phyloP scores from a whole-genome alignment of 2,113 vertebrate species.

The Syngnathoides biaculeatus region DNA sequence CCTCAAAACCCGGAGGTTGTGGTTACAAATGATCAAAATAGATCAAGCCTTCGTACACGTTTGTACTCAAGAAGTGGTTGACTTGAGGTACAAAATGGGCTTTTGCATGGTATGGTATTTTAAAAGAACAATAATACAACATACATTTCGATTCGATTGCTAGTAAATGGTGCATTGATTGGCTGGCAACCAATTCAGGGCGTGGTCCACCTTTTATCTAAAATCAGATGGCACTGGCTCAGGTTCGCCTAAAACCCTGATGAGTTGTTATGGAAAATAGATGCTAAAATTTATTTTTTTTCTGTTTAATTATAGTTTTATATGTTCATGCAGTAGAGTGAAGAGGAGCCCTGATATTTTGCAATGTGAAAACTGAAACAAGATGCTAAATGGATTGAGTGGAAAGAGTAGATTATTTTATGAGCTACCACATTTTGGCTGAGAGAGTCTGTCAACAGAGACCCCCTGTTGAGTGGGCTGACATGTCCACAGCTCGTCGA shows the following conservation, averaged over 20 bases:
- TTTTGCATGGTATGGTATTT: background rate
- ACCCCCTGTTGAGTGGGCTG: constrained; percentile 13
- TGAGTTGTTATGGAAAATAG: background rate
- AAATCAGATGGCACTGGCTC: background rate
- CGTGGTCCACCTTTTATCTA: background rate
- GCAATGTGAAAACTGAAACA: background rate
- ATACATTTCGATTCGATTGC: background rate
- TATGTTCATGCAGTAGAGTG: no score
- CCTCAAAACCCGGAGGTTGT: constrained; percentile 21
- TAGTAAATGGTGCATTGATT: background rate
- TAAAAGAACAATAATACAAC: background rate
- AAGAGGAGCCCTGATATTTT: background rate
- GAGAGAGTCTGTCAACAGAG: constrained; percentile 5
- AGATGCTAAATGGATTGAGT: background rate
- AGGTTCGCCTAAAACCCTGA: background rate
- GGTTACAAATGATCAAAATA: background rate
- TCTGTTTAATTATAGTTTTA: background rate
- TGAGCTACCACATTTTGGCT: constrained; percentile 4
- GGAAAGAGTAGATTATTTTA: background rate
- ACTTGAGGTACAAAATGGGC: constrained; percentile 2
- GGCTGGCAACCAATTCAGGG: no score
- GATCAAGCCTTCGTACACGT: background rate
- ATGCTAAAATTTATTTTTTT: no score
- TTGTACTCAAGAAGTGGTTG: constrained; percentile 16
- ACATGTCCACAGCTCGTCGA: constrained; percentile 6